Conservation (phyloP, 1,140 invertebrate genomes). For the Drosophila lacteicornis region DNA sequence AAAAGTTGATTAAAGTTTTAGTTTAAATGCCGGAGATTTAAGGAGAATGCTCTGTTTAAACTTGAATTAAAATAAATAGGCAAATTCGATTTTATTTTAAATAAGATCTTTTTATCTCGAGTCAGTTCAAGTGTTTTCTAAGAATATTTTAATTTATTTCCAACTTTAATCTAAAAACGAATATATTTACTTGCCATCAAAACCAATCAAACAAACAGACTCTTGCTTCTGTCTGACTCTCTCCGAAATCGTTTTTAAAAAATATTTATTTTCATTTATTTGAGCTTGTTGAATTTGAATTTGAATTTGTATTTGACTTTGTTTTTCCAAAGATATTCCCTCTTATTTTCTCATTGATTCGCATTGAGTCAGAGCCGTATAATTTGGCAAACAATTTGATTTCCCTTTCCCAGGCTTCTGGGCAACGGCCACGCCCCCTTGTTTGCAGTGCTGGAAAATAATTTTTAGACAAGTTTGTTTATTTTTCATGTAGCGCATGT, state of each 20-base stretch:
- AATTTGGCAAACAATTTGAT: constrained; percentile 51
- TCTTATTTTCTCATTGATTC: constrained; percentile 22
- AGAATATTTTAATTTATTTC: not conserved
- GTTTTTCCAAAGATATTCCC: constrained; percentile 11
- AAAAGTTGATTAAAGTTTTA: not conserved
- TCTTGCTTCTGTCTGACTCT: not conserved
- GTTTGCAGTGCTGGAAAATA: constrained; percentile 43
- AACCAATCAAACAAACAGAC: constrained; percentile 1
- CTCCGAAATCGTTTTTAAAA: not conserved
- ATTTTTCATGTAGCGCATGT: constrained; percentile 62
- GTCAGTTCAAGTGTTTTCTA: not conserved
- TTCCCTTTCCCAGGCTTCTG: constrained; percentile 5
- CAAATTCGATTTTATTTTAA: too few species aligned
- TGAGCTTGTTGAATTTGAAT: not conserved
- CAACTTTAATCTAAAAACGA: not conserved
- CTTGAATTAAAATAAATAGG: not conserved
- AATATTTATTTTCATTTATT: constrained; percentile 1
- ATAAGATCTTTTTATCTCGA: not conserved
- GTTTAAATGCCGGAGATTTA: not conserved
- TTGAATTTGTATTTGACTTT: constrained; percentile 11
- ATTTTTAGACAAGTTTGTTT: constrained; percentile 68
- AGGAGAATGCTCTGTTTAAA: not conserved
- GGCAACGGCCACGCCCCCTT: constrained; percentile 15
- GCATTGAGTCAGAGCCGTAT: constrained; percentile 23
- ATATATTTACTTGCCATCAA: not conserved